Base-by-base conservation (phyloP, 2,113 vertebrate genomes). In the Ciconia maguari region DNA sequence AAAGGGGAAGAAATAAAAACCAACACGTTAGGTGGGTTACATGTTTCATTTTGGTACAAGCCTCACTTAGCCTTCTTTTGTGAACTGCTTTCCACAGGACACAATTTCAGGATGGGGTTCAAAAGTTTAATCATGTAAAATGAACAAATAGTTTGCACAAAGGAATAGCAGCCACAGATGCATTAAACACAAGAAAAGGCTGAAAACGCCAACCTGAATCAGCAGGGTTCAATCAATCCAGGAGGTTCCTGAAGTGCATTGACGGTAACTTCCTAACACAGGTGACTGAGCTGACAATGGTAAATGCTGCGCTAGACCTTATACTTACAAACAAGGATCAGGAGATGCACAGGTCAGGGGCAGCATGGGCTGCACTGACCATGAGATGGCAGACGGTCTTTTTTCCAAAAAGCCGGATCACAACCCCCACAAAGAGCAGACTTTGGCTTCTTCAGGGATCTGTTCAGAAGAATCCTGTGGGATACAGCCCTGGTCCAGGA, bases 1-100 rank as follows among this genome's bases (percentile, higher is more conserved):
- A 97, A 94, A 93, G 42, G 58, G 66, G 94, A 88, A 90, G 61
- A 93, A 97, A 96, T 71, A 90, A 89, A 93, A 12, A 14, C 60
- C 46, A 41, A 58, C 18, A 44, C 5, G n/a, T 87, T 90, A 94
- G 75, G 69, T 95, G 82, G 81, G 83, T 89, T 91, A 96, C n/a
- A 30, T 11, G 49, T 72, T 94, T 81, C 87, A 80, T 66, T 83
- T 85, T 76, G 68, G 70, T 61, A 64, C 52, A 77, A 92, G 77
- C n/a, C 60, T 78, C 70, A 62, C 48, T 70, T 48, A 78, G 55
- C 34, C 52, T 89, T 69, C 77, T 60, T 87, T 55, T 74, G 92
- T 0, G 0, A 92, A 71, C 16, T 34, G 57, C 62, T 91, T 92
- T 88, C 71, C 69, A 93, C 48, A 55, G 65, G 41, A 58, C 32